These are phyloP conservation scores for Anguilla japonica DNA, from an alignment of 2,113 vertebrate genomes.

Conservation along the genomic window DNA sequence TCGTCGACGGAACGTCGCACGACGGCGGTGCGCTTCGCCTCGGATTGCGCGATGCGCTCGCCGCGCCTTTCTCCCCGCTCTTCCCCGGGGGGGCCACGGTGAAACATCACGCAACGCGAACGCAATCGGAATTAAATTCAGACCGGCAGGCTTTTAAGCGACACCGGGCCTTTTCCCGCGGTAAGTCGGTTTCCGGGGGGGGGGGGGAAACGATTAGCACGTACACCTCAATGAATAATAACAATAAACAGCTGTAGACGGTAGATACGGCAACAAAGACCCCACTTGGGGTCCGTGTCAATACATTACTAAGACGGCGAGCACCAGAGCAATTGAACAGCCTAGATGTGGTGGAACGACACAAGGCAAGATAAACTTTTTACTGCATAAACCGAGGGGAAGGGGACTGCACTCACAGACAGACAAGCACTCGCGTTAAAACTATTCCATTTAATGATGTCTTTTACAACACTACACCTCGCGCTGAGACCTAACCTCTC, in stretches of 20 bases:
- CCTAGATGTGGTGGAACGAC: not conserved
- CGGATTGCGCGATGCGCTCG: not conserved
- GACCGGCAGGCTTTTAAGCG: not conserved
- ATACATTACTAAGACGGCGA: not conserved
- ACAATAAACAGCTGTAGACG: not conserved
- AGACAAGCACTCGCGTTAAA: conserved; percentile 13
- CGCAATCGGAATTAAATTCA: not conserved
- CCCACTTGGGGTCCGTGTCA: not conserved
- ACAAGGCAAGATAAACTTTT: not conserved
- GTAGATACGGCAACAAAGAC: not conserved
- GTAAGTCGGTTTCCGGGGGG: not conserved
- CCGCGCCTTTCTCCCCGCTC: not conserved
- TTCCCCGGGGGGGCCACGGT: not conserved
- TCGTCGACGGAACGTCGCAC: not conserved
- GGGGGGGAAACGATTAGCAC: not conserved
- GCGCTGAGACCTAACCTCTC: conserved; percentile 7
- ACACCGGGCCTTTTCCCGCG: not conserved
- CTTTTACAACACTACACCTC: conserved; percentile 9
- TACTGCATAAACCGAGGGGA: not conserved
- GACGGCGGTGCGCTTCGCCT: not conserved
- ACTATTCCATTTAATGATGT: conserved; percentile 1
- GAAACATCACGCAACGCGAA: not conserved
- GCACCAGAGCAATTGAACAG: not conserved
- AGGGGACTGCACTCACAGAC: not conserved
- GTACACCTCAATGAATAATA: not conserved